phyloP scores from a whole-genome alignment of 2,888 invertebrate genomes.

The Aleiodes leptofemur region DNA sequence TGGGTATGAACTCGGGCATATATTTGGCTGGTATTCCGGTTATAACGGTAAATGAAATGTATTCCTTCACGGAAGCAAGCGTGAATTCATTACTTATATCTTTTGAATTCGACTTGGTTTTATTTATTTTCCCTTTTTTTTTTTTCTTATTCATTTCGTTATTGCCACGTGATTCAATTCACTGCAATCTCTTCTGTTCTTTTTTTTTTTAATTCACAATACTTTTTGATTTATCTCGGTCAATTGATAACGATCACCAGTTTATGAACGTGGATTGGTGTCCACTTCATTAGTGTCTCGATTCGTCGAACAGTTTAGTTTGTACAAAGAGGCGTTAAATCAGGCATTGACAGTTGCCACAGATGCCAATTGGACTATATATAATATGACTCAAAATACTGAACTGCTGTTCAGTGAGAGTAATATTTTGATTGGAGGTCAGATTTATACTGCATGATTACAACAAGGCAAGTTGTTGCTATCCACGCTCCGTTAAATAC shows the following conservation, averaged over 20 bases:
- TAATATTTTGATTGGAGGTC: conserved; percentile 58
- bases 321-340: conserved; percentile 58
- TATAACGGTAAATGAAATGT: conserved; percentile 48
- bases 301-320: conserved; percentile 48
- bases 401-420: conserved; percentile 46
- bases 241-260: conserved; percentile 47
- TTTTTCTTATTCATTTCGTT: conserved; percentile 15
- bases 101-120: conserved; percentile 25
- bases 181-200: background rate
- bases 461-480: conserved; percentile 46
- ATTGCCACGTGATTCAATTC: conserved; percentile 34
- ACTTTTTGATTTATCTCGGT: conserved; percentile 27
- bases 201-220: conserved; percentile 9
- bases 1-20: conserved; percentile 36
- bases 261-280: conserved; percentile 48
- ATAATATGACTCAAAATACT: conserved; percentile 21
- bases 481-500: conserved; percentile 55
- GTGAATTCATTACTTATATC: conserved; percentile 48
- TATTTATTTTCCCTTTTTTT: conserved; percentile 36
- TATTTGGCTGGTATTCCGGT: conserved; percentile 41
- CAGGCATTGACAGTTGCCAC: conserved; percentile 53
- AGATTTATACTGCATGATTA: conserved; percentile 51
- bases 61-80: conserved; percentile 44
- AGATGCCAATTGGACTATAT: conserved; percentile 42
- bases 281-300: conserved; percentile 55